Conservation (phyloP, 2,797 vertebrate genomes). For the Helarctos malayanus region DNA sequence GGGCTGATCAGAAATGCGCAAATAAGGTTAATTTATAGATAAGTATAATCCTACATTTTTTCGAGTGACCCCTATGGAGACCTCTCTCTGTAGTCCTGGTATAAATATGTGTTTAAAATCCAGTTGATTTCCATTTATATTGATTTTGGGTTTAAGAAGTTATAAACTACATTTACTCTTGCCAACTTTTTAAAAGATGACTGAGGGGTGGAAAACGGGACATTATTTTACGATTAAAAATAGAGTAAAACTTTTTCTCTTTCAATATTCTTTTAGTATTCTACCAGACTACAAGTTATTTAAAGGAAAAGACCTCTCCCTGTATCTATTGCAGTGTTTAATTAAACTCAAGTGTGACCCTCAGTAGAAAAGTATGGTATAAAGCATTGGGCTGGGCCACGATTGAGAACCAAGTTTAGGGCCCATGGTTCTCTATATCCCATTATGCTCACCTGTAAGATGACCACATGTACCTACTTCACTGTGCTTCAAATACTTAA, state of each 20-base stretch:
- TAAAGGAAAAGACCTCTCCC: not conserved
- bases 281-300: not conserved
- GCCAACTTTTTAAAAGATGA: constrained; percentile 52
- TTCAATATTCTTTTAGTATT: not conserved
- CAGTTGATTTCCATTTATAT: constrained; percentile 57
- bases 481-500: not conserved
- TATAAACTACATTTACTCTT: constrained; percentile 21
- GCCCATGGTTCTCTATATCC: not conserved
- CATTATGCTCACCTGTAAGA: constrained; percentile 22
- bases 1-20: not conserved
- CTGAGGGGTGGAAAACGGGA: not conserved
- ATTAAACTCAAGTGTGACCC: not conserved
- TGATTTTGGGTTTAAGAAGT: constrained; percentile 53
- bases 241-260: not conserved
- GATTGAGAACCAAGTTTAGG: not conserved
- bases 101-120: constrained; percentile 58
- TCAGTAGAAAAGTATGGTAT: not conserved
- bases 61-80: not conserved
- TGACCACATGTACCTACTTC: not conserved
- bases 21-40: not conserved
- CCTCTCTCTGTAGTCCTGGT: not conserved
- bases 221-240: constrained; percentile 59
- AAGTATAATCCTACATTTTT: constrained; percentile 16
- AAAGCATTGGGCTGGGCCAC: not conserved
- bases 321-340: not conserved